Evolutionary conservation across 2,888 invertebrate genomes (phyloP).

Genomic region (Dasypolia templi): DNA sequence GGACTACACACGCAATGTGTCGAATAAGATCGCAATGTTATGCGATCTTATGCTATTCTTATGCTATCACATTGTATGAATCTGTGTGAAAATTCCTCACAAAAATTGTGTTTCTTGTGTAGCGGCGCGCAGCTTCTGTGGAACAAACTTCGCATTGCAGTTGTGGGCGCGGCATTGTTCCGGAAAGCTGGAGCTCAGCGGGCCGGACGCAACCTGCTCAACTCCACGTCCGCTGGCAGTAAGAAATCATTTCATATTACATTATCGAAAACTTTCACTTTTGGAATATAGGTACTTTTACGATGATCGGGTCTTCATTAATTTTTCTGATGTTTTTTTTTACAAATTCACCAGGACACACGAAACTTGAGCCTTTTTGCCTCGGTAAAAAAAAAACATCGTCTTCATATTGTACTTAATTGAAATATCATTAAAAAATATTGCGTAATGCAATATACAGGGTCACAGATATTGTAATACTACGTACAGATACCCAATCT

Average conservation of each 20-base stretch:
- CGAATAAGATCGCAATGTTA: not conserved
- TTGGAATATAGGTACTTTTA: not conserved
- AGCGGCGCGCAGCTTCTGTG: conserved; percentile 96
- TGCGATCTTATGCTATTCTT: too few relatives aligned
- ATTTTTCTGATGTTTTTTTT: too few relatives aligned
- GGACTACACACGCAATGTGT: not conserved
- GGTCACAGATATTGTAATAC: too few relatives aligned
- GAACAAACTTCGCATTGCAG: conserved; percentile 98
- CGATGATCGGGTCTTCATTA: too few relatives aligned
- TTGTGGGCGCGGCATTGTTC: conserved; percentile 97
- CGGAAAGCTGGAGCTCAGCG: conserved; percentile 93
- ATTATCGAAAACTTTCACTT: not conserved
- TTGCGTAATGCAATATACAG: too few relatives aligned
- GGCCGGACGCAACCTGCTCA: conserved; percentile 77
- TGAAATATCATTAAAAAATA: too few relatives aligned
- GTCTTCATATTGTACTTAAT: too few relatives aligned
- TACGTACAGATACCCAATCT: too few relatives aligned
- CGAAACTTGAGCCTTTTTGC: too few relatives aligned
- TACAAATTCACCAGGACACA: too few relatives aligned
- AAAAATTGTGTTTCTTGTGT: conserved; percentile 12
- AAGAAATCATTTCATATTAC: conserved; percentile 26
- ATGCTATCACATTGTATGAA: not conserved
- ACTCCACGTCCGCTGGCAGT: conserved; percentile 74
- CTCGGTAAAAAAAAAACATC: too few relatives aligned
- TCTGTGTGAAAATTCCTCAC: too few relatives aligned